These are phyloP conservation scores for Leuciscus idus DNA, from an alignment of 2,113 vertebrate species.

Conservation along the genomic window DNA sequence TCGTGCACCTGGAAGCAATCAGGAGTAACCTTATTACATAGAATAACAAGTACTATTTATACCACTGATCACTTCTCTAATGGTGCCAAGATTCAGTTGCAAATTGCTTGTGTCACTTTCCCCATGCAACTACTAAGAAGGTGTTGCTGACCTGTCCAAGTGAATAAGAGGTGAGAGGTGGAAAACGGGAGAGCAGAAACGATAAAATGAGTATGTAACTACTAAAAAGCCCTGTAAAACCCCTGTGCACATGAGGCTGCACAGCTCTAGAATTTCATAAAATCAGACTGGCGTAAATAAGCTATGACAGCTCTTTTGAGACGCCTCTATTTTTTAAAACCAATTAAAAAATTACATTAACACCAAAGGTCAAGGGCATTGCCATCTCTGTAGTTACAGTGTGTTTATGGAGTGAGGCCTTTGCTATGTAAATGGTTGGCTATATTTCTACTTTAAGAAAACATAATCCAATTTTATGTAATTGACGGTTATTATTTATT, in stretches of 20 bases:
- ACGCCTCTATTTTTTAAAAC: neutral
- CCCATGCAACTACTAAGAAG: constrained; percentile 49
- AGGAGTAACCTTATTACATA: constrained; percentile 50
- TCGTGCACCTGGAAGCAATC: constrained; percentile 56
- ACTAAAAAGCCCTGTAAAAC: neutral
- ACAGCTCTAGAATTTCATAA: constrained; percentile 8
- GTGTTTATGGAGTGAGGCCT: neutral
- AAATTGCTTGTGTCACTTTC: constrained; percentile 55
- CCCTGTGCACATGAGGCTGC: neutral
- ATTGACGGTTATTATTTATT: constrained; percentile 1
- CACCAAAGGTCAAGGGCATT: constrained; percentile 8
- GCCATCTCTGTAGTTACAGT: neutral
- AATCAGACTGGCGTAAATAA: neutral
- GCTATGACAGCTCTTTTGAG: constrained; percentile 4
- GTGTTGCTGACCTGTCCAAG: constrained; percentile 54
- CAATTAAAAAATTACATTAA: constrained; percentile 26
- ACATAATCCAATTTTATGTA: neutral
- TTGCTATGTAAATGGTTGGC: neutral
- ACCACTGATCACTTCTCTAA: constrained; percentile 54
- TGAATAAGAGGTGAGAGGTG: constrained; percentile 43
- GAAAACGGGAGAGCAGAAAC: neutral
- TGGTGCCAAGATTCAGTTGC: constrained; percentile 42
- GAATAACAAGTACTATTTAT: constrained; percentile 54
- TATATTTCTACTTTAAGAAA: neutral
- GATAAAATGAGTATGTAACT: constrained; percentile 1